phyloP scores from a whole-genome alignment of 2,888 invertebrate species.

The Chloromyia formosa region DNA sequence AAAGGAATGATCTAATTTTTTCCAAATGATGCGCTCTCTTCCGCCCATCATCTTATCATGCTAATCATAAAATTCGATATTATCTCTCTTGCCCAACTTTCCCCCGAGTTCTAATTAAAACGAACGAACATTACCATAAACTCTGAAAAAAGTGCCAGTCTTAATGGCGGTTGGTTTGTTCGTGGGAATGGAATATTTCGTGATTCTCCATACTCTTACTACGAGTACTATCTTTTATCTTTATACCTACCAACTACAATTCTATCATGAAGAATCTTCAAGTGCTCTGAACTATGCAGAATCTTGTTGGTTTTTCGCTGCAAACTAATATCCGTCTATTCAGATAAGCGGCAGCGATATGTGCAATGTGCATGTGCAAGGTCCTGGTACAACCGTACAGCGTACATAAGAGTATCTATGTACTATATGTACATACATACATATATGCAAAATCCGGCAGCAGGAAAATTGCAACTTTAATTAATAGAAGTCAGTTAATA shows the following conservation, averaged over 20 bases:
- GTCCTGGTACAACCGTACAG: too few species aligned
- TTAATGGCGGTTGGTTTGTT: not conserved
- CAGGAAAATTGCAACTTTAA: slow-evolving; percentile 2
- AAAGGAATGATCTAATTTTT: too few species aligned
- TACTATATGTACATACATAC: too few species aligned
- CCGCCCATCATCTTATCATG: not conserved
- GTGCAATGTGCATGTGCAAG: too few species aligned
- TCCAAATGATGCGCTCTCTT: too few species aligned
- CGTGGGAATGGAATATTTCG: slow-evolving; percentile 2
- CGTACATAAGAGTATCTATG: too few species aligned
- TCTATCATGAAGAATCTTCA: slow-evolving; percentile 1
- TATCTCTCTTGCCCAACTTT: slow-evolving; percentile 7
- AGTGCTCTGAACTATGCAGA: not conserved
- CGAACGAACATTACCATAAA: slow-evolving; percentile 31
- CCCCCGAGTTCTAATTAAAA: slow-evolving; percentile 31
- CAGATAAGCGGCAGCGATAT: too few species aligned
- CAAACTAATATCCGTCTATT: too few species aligned
- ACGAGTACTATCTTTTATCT: not conserved
- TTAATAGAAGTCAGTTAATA: slow-evolving; percentile 18
- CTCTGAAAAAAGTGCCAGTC: not conserved
- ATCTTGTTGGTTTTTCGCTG: not conserved
- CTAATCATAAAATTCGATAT: slow-evolving; percentile 6
- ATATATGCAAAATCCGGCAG: not conserved
- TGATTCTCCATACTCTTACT: not conserved
- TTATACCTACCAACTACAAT: not conserved